A percentile compares a stretch with the other conserved stretches of the same genome.
These are phyloP conservation scores for Maconellicoccus hirsutus DNA, from an alignment of 1,140 invertebrate species.

Conservation along the genomic window DNA sequence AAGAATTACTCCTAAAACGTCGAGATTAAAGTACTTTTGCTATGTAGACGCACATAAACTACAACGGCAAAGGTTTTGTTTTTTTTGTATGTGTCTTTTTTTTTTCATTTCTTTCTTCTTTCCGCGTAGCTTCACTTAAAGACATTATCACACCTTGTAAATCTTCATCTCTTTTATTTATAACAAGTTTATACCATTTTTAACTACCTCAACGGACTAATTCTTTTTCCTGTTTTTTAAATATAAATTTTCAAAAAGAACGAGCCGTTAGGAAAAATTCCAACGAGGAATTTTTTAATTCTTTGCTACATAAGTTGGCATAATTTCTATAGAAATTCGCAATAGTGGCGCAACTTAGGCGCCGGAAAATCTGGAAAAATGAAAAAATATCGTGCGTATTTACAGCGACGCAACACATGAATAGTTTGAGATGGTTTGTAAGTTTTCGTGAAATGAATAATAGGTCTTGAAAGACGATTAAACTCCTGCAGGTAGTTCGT, in stretches of 20 bases:
- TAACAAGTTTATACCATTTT: slow-evolving; percentile 5
- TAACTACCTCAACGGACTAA: slow-evolving; percentile 7
- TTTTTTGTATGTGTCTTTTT: neutral
- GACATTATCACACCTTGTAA: slow-evolving; percentile 19
- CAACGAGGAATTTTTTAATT: too few relatives aligned
- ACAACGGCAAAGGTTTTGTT: neutral
- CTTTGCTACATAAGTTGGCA: too few relatives aligned
- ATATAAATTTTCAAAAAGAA: too few relatives aligned
- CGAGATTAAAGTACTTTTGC: slow-evolving; percentile 18
- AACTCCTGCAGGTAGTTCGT: neutral
- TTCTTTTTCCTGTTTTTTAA: neutral
- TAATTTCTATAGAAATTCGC: too few relatives aligned
- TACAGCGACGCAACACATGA: neutral
- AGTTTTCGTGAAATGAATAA: neutral
- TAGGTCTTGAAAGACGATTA: neutral
- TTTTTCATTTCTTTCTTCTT: slow-evolving; percentile 13
- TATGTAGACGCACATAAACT: slow-evolving; percentile 18
- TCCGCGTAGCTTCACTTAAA: neutral
- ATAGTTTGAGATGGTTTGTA: neutral
- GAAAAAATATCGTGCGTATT: too few relatives aligned
- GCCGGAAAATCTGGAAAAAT: too few relatives aligned
- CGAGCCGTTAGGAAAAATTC: too few relatives aligned
- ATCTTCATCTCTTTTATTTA: slow-evolving; percentile 12
- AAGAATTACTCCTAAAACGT: slow-evolving; percentile 21
- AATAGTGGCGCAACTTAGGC: too few relatives aligned